phyloP scores from a whole-genome alignment of 2,888 invertebrate species.

The Girardia tigrina region DNA sequence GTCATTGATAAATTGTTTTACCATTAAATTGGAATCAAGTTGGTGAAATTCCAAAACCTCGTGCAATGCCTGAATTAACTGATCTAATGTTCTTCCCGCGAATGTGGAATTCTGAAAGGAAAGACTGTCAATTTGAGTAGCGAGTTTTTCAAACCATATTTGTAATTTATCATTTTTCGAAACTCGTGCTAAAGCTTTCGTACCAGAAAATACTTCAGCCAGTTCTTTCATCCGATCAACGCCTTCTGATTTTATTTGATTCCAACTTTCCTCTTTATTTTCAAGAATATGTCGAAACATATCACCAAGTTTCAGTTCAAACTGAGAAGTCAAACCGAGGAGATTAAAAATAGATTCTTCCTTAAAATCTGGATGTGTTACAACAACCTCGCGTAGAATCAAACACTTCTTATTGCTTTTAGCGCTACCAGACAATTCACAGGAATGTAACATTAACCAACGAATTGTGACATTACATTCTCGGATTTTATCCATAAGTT shows the following conservation, averaged over 20 bases:
- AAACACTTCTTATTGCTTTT: slow-evolving; percentile 61
- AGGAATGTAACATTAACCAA: slow-evolving; percentile 78
- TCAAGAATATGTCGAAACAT: slow-evolving; percentile 51
- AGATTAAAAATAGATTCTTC: slow-evolving; percentile 60
- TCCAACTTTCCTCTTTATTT: slow-evolving; percentile 59
- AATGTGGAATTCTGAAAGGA: slow-evolving; percentile 63
- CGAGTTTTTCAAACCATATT: slow-evolving; percentile 75
- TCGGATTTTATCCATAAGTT: slow-evolving; percentile 66
- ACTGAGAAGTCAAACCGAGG: slow-evolving; percentile 71
- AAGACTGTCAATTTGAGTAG: slow-evolving; percentile 65
- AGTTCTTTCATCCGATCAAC: slow-evolving; percentile 67
- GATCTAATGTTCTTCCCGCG: slow-evolving; percentile 71
- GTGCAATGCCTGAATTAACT: slow-evolving; percentile 78
- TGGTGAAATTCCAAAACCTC: slow-evolving; percentile 79
- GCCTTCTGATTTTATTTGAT: slow-evolving; percentile 62
- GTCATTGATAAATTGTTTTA: slow-evolving; percentile 70
- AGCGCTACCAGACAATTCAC: slow-evolving; percentile 53
- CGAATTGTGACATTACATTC: slow-evolving; percentile 79
- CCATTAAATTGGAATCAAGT: slow-evolving; percentile 63
- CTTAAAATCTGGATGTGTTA: slow-evolving; percentile 65
- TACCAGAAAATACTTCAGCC: slow-evolving; percentile 74
- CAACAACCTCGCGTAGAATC: slow-evolving; percentile 63
- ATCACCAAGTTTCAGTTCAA: slow-evolving; percentile 74
- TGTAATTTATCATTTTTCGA: slow-evolving; percentile 71
- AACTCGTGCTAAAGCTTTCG: slow-evolving; percentile 69